Evolutionary conservation across 1,140 invertebrate genomes (phyloP), one percentile per base, ranked within the genome.

Genomic region (Drosophila sulfurigaster): DNA sequence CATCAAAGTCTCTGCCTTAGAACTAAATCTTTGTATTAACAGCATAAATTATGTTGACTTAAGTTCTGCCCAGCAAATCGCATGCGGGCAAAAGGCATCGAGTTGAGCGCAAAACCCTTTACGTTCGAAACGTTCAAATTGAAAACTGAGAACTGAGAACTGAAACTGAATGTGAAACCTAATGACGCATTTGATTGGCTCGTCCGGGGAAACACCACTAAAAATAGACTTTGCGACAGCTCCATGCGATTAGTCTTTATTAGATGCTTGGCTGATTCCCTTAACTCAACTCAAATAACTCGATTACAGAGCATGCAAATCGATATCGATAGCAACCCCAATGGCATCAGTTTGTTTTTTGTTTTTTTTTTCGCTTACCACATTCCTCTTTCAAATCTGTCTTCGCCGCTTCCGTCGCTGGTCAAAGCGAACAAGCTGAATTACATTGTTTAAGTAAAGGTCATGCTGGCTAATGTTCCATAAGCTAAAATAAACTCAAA

Each of bases 141-240:
- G 16, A 6, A 43, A 20, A 49, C 15, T 20, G 15, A 20, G 5
- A 49, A 48, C 10, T 32, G n/a, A n/a, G n/a, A 35, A 16, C 10
- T 63, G 45, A 62, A 69, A 69, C 25, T 56, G 60, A 25, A 25
- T 25, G 20, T 25, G 20, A 71, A 64, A 38, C 70, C 63, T 73
- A 73, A 73, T 73, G 70, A 68, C 56, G 70, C 64, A 58, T 73
- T 68, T 73, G 70, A 73, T 73, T 73, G 52, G 15, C 25, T 30
- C 32, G 16, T 67, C 15, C 35, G 52, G 45, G 35, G 20, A 25
- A 51, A 15, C 35, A 30, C 16, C 5, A 67, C 64, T 68, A 67
- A 67, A 73, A 73, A 73, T 67, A 58, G 52, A n/a, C 43, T 25
- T 25, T 16, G 25, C 67, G 59, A 54, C 30, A 57, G 63, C 70